Base-by-base conservation (phyloP, 2,888 invertebrate genomes). In the Lacanobia wlatinum region DNA sequence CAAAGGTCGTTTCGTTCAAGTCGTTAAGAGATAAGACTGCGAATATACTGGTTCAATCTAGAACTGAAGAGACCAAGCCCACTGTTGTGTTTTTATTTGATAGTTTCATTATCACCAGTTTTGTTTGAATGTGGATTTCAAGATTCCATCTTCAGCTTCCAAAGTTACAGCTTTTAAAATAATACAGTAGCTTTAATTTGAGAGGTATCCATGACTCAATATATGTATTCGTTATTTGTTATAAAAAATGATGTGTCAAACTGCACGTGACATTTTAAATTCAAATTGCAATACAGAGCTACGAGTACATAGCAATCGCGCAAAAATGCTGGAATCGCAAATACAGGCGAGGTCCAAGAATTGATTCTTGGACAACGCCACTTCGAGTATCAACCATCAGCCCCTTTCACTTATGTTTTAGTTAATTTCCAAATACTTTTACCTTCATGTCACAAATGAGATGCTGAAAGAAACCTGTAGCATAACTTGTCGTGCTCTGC, bases 41-140 rank as follows among this genome's bases (percentile, higher is more conserved):
- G 9, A 59, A 40, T 40, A 52, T 55, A 75, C 60, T 50, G n/a
- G 69, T 69, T 69, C n/a, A 46, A 76, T 50, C 76, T 76, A 50
- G 74, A 61, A 23, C 23, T 58, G 46, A 62, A 7, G 38, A 12
- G 16, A 48, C 38, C 43, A 38, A 61, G n/a, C n/a, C 14, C 23
- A 56, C 60, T 46, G 10, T 50, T 50, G 48, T 34, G 21, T 55
- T 50, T 69, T 60, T 55, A 50, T 34, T 61, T 34, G 3, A 56
- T 40, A 23, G 12, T 21, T 69, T 62, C 18, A 70, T 56, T 18
- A 66, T 43, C 21, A 9, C 4, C 16, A 56, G 21, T 40, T 40
- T 14, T 5, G 12, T 56, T 50, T 40, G 12, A 14, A 67, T 16
- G 16, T 16, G n/a, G 1, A 28, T 10, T 28, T 43, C 28, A 38